These are phyloP conservation scores for Prorops nasuta DNA, from an alignment of 1,140 invertebrate species.

Conservation along the genomic window DNA sequence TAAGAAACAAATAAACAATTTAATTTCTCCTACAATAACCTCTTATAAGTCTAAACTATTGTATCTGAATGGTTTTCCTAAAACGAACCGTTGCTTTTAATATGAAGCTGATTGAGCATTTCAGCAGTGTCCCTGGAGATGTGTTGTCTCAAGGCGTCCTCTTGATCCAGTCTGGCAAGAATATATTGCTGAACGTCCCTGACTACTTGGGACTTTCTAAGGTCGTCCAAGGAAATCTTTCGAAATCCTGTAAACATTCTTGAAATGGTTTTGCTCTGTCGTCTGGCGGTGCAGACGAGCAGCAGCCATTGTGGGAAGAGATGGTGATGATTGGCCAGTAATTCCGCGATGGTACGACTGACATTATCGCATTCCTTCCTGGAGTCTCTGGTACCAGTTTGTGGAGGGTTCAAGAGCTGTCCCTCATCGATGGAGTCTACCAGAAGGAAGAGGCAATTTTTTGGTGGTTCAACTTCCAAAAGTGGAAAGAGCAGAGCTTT, in stretches of 20 bases:
- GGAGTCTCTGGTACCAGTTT: slow-evolving; percentile 43
- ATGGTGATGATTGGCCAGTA: slow-evolving; percentile 86
- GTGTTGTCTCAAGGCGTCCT: slow-evolving; percentile 76
- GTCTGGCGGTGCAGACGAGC: slow-evolving; percentile 84
- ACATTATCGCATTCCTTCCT: slow-evolving; percentile 58
- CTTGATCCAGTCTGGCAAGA: slow-evolving; percentile 81
- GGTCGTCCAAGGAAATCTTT: slow-evolving; percentile 88
- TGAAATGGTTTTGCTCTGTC: slow-evolving; percentile 82
- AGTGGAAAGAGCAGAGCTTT: slow-evolving; percentile 83
- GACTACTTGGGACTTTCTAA: slow-evolving; percentile 83
- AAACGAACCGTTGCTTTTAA: slow-evolving; percentile 84
- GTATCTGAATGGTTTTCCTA: not conserved
- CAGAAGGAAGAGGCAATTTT: slow-evolving; percentile 79
- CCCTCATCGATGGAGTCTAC: slow-evolving; percentile 92
- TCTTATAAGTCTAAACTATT: not conserved
- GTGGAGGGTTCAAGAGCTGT: slow-evolving; percentile 44
- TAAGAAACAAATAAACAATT: not conserved
- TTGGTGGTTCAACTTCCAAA: slow-evolving; percentile 78
- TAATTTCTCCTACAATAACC: not conserved
- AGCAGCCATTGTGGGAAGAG: slow-evolving; percentile 92
- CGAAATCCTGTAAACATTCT: slow-evolving; percentile 92
- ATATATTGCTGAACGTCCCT: slow-evolving; percentile 95
- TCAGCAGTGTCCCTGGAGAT: slow-evolving; percentile 84
- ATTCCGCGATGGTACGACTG: slow-evolving; percentile 76
- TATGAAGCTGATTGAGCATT: slow-evolving; percentile 91